phyloP scores from a whole-genome alignment of 2,797 vertebrate species.

The Lophius americanus region DNA sequence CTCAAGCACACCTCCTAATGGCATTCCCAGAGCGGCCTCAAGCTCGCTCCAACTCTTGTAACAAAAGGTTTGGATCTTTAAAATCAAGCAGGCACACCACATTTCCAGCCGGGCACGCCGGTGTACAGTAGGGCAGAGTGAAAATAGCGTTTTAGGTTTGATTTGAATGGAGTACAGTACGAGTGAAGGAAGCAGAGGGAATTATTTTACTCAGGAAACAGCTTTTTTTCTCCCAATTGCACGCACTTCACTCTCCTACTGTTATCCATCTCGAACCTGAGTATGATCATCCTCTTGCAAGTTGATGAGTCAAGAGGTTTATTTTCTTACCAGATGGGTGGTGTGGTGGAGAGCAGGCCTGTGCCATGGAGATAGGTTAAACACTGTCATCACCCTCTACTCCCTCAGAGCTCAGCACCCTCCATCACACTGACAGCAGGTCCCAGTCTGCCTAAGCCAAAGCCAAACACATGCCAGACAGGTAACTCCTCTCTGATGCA shows the following conservation, averaged over 20 bases:
- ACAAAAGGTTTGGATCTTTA: slow-evolving; percentile 56
- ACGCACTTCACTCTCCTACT: slow-evolving; percentile 35
- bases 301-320: too few species aligned
- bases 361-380: slow-evolving; percentile 55
- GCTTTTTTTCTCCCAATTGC: slow-evolving; percentile 29
- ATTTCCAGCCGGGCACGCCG: slow-evolving; percentile 51
- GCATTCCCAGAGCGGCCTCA: slow-evolving; percentile 67
- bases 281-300: neutral
- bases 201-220: slow-evolving; percentile 13
- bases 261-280: slow-evolving; percentile 24
- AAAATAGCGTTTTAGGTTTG: slow-evolving; percentile 17
- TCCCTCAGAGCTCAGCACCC: slow-evolving; percentile 44
- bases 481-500: slow-evolving; percentile 51
- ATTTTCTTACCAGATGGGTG: too few species aligned
- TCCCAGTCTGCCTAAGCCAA: slow-evolving; percentile 42
- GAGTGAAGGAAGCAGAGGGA: slow-evolving; percentile 6
- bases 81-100: slow-evolving; percentile 58
- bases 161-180: slow-evolving; percentile 37
- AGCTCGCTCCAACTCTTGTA: slow-evolving; percentile 34
- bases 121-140: slow-evolving; percentile 21
- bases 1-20: slow-evolving; percentile 81
- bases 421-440: slow-evolving; percentile 64
- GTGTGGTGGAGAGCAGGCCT: slow-evolving; percentile 47
- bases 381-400: slow-evolving; percentile 61
- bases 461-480: slow-evolving; percentile 59